phyloP scores from a whole-genome alignment of 2,888 invertebrate genomes.

The Drosophila emarginata region DNA sequence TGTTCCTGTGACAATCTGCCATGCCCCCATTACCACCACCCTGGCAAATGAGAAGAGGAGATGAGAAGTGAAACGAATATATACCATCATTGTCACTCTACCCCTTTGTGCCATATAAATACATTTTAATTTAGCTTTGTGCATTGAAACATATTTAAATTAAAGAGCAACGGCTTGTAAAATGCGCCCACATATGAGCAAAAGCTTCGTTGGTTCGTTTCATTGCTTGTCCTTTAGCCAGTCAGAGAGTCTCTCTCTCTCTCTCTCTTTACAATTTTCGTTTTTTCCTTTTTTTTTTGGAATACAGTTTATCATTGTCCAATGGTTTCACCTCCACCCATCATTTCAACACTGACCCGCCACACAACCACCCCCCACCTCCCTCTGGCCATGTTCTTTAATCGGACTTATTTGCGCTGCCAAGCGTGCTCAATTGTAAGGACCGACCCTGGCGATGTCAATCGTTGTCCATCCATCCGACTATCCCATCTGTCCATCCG shows the following conservation, averaged over 20 bases:
- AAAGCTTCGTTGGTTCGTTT: background rate
- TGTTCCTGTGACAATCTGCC: conserved; percentile 7
- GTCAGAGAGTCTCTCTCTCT: background rate
- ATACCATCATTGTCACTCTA: background rate
- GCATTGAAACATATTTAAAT: conserved; percentile 78
- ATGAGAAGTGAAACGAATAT: too few species aligned
- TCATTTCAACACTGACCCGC: background rate
- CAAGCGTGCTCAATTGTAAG: conserved; percentile 67
- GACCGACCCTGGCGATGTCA: conserved; percentile 28
- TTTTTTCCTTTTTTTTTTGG: conserved; percentile 31
- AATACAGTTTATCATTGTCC: conserved; percentile 70
- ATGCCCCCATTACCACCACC: too few species aligned
- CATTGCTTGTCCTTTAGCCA: conserved; percentile 40
- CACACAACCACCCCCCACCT: conserved; percentile 4
- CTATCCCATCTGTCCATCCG: background rate
- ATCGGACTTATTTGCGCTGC: conserved; percentile 63
- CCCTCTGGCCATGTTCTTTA: conserved; percentile 7
- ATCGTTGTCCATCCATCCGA: conserved; percentile 23
- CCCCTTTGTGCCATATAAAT: conserved; percentile 59
- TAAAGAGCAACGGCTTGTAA: conserved; percentile 75
- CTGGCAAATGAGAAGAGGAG: background rate
- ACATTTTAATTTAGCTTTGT: conserved; percentile 76
- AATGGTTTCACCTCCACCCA: conserved; percentile 43
- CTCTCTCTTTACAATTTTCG: background rate
- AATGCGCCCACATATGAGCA: conserved; percentile 59